phyloP scores from a whole-genome alignment of 2,888 invertebrate species.

The Cremastobaeus sp. region DNA sequence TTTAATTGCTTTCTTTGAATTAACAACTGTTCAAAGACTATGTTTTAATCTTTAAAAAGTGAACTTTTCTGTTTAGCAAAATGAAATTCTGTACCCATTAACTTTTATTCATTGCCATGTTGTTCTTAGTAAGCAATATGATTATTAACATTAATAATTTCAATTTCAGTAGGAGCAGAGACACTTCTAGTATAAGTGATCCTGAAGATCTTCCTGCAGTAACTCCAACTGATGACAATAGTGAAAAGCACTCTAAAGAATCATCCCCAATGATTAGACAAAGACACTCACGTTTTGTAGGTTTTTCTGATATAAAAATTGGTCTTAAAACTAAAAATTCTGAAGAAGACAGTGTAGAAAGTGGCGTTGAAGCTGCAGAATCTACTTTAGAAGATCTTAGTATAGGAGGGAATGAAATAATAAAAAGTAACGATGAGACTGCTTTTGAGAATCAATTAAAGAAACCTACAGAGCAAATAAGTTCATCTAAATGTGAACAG shows the following conservation, averaged over 20 bases:
- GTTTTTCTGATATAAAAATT: conserved; percentile 77
- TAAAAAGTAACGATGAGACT: conserved; percentile 16
- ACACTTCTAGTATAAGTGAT: conserved; percentile 84
- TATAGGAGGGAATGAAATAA: conserved; percentile 35
- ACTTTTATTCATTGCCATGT: background rate
- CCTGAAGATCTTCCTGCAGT: conserved; percentile 80
- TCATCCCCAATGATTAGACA: conserved; percentile 57
- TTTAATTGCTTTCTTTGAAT: too few species aligned
- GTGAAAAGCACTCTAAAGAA: conserved; percentile 68
- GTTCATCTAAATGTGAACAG: conserved; percentile 10
- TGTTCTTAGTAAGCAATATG: too few species aligned
- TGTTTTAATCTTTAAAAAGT: too few species aligned
- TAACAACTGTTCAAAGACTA: too few species aligned
- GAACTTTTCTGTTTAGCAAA: background rate
- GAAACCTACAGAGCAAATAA: conserved; percentile 33
- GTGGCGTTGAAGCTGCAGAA: conserved; percentile 77
- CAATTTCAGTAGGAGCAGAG: conserved; percentile 78
- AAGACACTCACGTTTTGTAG: conserved; percentile 74
- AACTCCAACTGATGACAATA: conserved; percentile 71
- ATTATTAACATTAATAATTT: background rate
- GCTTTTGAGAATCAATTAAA: conserved; percentile 35
- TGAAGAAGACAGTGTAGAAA: conserved; percentile 74
- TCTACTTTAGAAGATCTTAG: conserved; percentile 56
- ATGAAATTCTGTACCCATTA: background rate
- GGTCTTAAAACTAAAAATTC: conserved; percentile 74